A percentile compares a stretch with the other conserved stretches of the same genome.
These are phyloP conservation scores for Teleogryllus occipitalis DNA, from an alignment of 1,140 invertebrate genomes.

Conservation along the genomic window DNA sequence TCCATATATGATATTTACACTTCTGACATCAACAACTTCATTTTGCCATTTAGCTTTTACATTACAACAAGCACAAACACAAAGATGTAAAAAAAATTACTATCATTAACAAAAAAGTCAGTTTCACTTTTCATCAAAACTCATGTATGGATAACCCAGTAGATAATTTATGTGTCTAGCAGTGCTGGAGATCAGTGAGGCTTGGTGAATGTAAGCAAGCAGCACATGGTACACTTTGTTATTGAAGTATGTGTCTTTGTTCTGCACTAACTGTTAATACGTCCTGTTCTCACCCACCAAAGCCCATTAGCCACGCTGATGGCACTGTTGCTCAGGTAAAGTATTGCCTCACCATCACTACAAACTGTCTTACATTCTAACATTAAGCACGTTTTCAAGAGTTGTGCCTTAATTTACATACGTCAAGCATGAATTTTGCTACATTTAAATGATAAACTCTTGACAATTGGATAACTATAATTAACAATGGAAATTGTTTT, in stretches of 20 bases:
- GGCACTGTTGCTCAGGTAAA: slow-evolving; percentile 77
- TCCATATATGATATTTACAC: neutral
- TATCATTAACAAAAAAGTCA: neutral
- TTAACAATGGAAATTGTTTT: no score
- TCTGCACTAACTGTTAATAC: slow-evolving; percentile 29
- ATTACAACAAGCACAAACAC: no score
- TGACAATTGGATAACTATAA: no score
- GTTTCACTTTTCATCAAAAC: neutral
- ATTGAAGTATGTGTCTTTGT: slow-evolving; percentile 28
- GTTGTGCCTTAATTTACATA: neutral
- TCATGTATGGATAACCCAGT: neutral
- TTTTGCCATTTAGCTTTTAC: neutral
- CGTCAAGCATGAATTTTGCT: neutral
- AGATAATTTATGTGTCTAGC: neutral
- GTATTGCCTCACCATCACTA: slow-evolving; percentile 34
- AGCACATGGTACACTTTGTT: slow-evolving; percentile 4
- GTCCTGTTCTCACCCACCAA: slow-evolving; percentile 34
- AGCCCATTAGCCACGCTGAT: slow-evolving; percentile 80
- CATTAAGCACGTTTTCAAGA: neutral
- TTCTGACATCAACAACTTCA: neutral
- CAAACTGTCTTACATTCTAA: slow-evolving; percentile 12
- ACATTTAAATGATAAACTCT: no score
- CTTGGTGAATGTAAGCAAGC: slow-evolving; percentile 3
- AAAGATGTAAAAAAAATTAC: no score
- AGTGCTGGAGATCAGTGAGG: neutral